Evolutionary conservation across 1,140 invertebrate species (phyloP), one percentile per base, ranked within the genome.

Genomic region (Pseudoatta argentina): DNA sequence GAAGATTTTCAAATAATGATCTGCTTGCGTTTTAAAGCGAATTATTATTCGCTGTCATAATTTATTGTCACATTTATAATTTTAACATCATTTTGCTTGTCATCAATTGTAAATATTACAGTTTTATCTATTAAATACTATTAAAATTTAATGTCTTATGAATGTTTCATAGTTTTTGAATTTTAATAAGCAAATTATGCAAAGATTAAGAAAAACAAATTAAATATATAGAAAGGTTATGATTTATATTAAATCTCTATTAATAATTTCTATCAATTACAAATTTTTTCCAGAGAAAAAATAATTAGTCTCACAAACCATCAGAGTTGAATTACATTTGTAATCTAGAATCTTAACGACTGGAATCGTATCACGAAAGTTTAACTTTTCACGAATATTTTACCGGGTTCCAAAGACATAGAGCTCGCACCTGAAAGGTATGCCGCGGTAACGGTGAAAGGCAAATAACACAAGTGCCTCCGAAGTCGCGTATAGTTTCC

Each of bases 401-500:
- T 64, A 24, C 21, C n/a, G 30, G 24, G 55, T 83, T 30, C 39
- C n/a, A 2, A 12, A 61, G 24, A 39, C 27, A 48, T 27, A 3
- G 55, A 66, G 87, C 72, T 89, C 82, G 88, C 21, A 85, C 87
- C 87, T 89, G 87, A 88, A 59, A 63, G 85, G 87, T 67, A 75
- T 75, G 88, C 67, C 73, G 51, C 72, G 72, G 73, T 67, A 86
- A 76, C 61, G 67, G 87, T 88, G 88, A 89, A 89, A 89, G 88
- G 87, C 82, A 59, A 89, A 86, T 89, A 89, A 88, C 81, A 55
- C 73, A 79, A 88, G 76, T 88, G 55, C 82, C 82, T 79, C 72
- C 48, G 53, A 71, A 89, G 87, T 88, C 87, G 67, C 87, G 81
- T 88, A 34, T 6, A 77, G 82, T 89, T 89, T 89, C 82, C 66